phyloP scores from a whole-genome alignment of 1,140 invertebrate species.

The Saccostrea cuccullata region DNA sequence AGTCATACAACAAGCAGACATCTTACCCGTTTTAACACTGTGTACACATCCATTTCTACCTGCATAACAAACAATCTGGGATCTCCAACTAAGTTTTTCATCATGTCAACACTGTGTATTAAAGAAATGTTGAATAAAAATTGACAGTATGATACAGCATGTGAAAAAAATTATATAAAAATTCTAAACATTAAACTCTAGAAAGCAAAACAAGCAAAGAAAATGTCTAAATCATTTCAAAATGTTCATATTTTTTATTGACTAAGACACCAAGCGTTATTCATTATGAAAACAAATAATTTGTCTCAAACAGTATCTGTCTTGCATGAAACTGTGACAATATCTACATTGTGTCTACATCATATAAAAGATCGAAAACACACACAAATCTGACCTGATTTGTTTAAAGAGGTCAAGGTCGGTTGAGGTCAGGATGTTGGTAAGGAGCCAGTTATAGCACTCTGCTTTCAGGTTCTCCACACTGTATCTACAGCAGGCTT shows the following conservation, averaged over 20 bases:
- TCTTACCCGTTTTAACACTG: slow-evolving; percentile 82
- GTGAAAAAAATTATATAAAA: not conserved
- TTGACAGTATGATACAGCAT: not conserved
- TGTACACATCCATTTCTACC: slow-evolving; percentile 90
- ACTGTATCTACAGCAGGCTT: slow-evolving; percentile 85
- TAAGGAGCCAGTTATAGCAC: slow-evolving; percentile 85
- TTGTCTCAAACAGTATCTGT: no score
- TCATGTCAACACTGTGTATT: slow-evolving; percentile 81
- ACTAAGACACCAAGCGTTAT: no score
- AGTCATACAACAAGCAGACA: not conserved
- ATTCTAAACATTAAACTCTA: no score
- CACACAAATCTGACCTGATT: slow-evolving; percentile 73
- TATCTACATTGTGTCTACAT: no score
- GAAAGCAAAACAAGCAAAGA: no score
- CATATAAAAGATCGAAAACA: not conserved
- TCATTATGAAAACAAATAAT: no score
- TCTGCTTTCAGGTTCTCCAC: slow-evolving; percentile 82
- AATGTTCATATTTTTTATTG: no score
- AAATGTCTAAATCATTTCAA: no score
- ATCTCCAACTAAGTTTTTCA: slow-evolving; percentile 84
- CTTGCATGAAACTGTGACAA: no score
- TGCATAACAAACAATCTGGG: slow-evolving; percentile 87
- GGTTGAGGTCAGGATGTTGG: slow-evolving; percentile 83
- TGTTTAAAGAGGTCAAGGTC: slow-evolving; percentile 80
- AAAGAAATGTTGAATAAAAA: not conserved